Base-by-base conservation (phyloP, 2,113 vertebrate genomes). In the Hippocampus guttulatus region DNA sequence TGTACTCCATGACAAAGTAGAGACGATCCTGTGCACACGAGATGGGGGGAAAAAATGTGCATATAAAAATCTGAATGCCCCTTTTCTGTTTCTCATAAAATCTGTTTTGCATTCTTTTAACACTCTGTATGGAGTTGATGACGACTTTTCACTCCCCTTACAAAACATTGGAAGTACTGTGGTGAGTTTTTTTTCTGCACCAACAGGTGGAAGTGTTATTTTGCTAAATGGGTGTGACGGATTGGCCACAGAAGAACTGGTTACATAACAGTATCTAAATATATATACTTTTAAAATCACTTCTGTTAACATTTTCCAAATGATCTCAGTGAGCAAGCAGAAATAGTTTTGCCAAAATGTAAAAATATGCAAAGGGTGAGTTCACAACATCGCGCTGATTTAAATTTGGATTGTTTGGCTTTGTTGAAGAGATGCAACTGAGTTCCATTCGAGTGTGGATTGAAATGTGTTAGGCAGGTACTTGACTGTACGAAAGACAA, bases 1-100 rank as follows among this genome's bases (percentile, higher is more conserved):
- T 95, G 4, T 96, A 98, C 47, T 98, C 96, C 96, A 98, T 98
- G 75, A 98, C 96, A 67, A 98, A 98, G 89, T 97, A 98, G 58
- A 98, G 93, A 8, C 96, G 96, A 75, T 98, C 96, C 96, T 98
- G 77, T 63, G n/a, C 27, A 21, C 38, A 57, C 33, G 43, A 16
- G 43, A 14, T 16, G 20, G 20, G 30, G 0, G 20, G 11, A 2
- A 57, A 52, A 52, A 66, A 43, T 20, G 43, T 51, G 25, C 21
- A 58, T 54, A 3, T 51, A 47, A 27, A 67, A 38, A 41, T 5
- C 18, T 21, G 27, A 38, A 40, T 8, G 23, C 10, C 11, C 5
- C 23, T 38, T 5, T 58, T 58, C 27, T 8, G 15, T 25, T 58
- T 27, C 27, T 58, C 57, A 27, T 49, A 0, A 67, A 49, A 67